These are phyloP conservation scores for Isurus oxyrinchus DNA, from an alignment of 2,113 vertebrate species.

Conservation along the genomic window DNA sequence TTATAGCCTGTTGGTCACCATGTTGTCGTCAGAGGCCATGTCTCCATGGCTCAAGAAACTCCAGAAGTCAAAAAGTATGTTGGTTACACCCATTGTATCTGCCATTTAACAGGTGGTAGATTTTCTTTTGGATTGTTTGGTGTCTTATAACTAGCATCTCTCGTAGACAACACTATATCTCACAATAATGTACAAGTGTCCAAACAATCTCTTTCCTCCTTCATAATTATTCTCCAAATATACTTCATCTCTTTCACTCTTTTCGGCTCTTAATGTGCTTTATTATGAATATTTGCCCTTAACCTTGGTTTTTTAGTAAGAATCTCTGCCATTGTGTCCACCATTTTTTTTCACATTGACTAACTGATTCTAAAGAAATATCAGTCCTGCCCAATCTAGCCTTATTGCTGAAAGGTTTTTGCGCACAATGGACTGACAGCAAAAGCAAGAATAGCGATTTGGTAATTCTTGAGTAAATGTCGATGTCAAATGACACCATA, in stretches of 20 bases:
- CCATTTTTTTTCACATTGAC: neutral
- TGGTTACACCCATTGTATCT: too few relatives aligned
- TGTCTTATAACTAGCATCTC: neutral
- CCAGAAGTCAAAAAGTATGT: neutral
- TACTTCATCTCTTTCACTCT: neutral
- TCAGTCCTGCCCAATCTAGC: neutral
- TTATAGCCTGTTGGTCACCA: neutral
- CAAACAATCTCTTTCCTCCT: neutral
- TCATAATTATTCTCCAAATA: neutral
- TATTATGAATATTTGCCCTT: neutral
- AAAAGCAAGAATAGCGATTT: neutral
- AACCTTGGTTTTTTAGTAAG: neutral
- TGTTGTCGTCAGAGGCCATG: neutral
- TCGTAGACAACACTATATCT: neutral
- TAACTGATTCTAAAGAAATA: neutral
- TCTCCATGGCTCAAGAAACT: neutral
- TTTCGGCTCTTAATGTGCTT: neutral
- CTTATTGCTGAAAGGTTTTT: neutral
- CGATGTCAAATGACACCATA: neutral
- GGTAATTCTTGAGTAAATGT: neutral
- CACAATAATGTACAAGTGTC: neutral
- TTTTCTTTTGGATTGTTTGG: neutral
- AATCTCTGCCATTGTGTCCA: neutral
- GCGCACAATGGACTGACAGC: neutral
- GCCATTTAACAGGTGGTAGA: too few relatives aligned